phyloP scores from a whole-genome alignment of 2,888 invertebrate species.

The Megalurothrips usitatus region DNA sequence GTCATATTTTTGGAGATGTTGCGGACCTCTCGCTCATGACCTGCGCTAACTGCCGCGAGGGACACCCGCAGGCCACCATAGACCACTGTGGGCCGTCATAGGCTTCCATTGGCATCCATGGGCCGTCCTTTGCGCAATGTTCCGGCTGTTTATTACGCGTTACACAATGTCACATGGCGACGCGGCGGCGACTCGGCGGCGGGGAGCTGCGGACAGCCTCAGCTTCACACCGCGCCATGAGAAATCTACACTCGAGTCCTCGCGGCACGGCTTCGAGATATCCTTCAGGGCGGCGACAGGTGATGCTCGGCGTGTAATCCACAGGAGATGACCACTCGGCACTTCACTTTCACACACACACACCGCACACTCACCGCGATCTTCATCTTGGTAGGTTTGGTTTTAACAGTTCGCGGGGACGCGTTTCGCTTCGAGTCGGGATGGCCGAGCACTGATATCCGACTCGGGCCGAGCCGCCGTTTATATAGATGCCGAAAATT shows the following conservation, averaged over 20 bases:
- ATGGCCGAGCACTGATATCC: neutral
- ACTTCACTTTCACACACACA: constrained; percentile 7
- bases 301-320: neutral
- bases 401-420: neutral
- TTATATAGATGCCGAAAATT: constrained; percentile 15
- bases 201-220: neutral
- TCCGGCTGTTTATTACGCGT: neutral
- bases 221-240: neutral
- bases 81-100: too few species aligned
- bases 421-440: neutral
- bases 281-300: too few species aligned
- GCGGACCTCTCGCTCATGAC: too few species aligned
- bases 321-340: neutral
- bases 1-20: too few species aligned
- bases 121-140: neutral
- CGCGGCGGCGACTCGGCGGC: neutral
- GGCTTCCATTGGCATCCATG: too few species aligned
- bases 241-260: too few species aligned
- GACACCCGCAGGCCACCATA: too few species aligned
- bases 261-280: too few species aligned
- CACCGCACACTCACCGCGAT: constrained; percentile 18
- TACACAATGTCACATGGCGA: neutral
- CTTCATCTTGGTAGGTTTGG: neutral
- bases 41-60: too few species aligned
- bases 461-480: neutral